Evolutionary conservation across 2,113 vertebrate species (phyloP).

Genomic region (Irena cyanogastra): DNA sequence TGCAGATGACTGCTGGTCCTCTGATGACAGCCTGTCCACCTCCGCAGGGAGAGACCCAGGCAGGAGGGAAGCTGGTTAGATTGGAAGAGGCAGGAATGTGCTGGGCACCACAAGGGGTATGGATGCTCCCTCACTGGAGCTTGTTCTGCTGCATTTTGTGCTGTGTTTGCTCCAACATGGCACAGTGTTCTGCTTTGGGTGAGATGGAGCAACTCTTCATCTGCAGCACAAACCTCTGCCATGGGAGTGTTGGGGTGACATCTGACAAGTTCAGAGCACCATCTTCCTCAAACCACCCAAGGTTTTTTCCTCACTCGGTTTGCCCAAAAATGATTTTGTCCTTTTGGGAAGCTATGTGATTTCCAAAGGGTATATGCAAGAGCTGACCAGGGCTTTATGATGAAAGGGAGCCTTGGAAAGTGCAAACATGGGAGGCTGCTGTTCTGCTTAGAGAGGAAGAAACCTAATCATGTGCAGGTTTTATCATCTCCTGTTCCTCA

Average conservation of each 20-base stretch:
- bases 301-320: neutral
- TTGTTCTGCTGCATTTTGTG: neutral
- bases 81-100: neutral
- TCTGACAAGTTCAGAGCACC: neutral
- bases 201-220: neutral
- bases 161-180: rapidly evolving
- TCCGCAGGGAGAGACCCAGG: neutral
- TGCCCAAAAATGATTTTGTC: neutral
- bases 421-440: neutral
- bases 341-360: neutral
- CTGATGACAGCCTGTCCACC: neutral
- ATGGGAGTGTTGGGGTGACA: neutral
- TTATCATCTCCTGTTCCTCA: neutral
- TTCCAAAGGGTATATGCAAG: neutral
- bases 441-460: neutral
- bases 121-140: neutral
- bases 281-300: neutral
- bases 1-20: neutral
- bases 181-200: rapidly evolving
- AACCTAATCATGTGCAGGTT: neutral
- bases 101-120: rapidly evolving
- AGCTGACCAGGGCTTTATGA: neutral
- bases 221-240: neutral
- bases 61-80: neutral
- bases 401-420: neutral